Conservation (phyloP, 2,888 invertebrate species). For the Elmis aenea region DNA sequence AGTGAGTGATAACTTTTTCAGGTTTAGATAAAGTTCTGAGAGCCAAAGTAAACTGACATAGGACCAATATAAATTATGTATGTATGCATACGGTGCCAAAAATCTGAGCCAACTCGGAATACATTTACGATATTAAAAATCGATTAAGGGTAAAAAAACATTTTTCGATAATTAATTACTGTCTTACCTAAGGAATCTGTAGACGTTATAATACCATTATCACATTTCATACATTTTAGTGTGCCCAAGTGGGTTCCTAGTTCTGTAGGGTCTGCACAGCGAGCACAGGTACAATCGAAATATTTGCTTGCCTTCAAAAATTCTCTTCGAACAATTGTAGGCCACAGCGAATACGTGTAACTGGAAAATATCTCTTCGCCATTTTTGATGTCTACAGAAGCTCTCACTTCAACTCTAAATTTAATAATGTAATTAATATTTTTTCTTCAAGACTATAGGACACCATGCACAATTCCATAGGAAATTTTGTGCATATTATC, state of each 20-base stretch:
- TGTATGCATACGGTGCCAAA: too few species aligned
- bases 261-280: constrained; percentile 77
- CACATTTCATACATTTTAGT: constrained; percentile 72
- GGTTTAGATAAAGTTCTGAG: too few species aligned
- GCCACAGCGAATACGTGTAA: constrained; percentile 71
- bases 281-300: constrained; percentile 69
- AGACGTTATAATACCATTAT: constrained; percentile 62
- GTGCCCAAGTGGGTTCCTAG: constrained; percentile 74
- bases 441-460: too few species aligned
- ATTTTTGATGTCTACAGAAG: constrained; percentile 59
- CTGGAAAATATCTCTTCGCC: constrained; percentile 65
- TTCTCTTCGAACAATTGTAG: constrained; percentile 65
- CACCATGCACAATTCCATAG: too few species aligned
- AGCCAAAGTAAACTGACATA: too few species aligned
- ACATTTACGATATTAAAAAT: too few species aligned
- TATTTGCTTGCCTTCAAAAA: constrained; percentile 71
- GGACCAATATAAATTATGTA: too few species aligned
- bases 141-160: too few species aligned
- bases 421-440: too few species aligned
- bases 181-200: constrained; percentile 61
- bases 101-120: too few species aligned
- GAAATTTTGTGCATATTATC: too few species aligned
- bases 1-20: too few species aligned
- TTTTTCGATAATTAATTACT: neutral
- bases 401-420: constrained; percentile 63